Evolutionary conservation across 2,113 vertebrate genomes (phyloP).

Genomic region (Climacteris rufus): DNA sequence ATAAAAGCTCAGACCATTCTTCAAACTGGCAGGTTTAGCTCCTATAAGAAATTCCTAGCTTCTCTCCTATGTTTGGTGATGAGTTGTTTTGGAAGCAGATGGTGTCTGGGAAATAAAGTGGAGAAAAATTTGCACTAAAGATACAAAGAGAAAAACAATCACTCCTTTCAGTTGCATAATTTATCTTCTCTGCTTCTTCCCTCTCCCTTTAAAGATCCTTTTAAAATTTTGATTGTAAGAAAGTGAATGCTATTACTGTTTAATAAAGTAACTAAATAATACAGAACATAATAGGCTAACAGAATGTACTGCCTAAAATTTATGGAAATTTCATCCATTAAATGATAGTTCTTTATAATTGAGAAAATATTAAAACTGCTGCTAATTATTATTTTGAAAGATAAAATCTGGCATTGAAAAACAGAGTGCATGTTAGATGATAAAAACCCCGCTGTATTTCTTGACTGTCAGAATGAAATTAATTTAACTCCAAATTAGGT

Average conservation of each 20-base stretch:
- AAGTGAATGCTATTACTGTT: not conserved
- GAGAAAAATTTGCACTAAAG: not conserved
- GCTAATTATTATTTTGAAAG: conserved; percentile 9
- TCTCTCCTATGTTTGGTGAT: not conserved
- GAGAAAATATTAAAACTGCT: conserved; percentile 1
- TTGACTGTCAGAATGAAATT: not conserved
- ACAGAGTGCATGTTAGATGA: not conserved
- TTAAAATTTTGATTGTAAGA: conserved; percentile 13
- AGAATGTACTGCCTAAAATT: not conserved
- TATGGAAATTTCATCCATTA: conserved; percentile 19
- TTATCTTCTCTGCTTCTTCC: not conserved
- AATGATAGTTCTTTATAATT: not conserved
- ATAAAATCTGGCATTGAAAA: conserved; percentile 17
- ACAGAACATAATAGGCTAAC: not conserved
- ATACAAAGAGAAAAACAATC: not conserved
- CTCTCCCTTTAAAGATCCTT: not conserved
- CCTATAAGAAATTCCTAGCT: not conserved
- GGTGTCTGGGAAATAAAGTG: conserved; percentile 11
- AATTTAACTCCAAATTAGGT: not conserved
- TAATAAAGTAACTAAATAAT: conserved; percentile 8
- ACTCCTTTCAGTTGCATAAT: not conserved
- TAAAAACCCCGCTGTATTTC: not conserved
- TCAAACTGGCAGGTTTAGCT: not conserved
- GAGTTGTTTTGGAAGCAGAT: conserved; percentile 22
- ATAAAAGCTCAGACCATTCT: not conserved